Evolutionary conservation across 2,113 vertebrate species (phyloP).

Genomic region (Microtus oregoni): DNA sequence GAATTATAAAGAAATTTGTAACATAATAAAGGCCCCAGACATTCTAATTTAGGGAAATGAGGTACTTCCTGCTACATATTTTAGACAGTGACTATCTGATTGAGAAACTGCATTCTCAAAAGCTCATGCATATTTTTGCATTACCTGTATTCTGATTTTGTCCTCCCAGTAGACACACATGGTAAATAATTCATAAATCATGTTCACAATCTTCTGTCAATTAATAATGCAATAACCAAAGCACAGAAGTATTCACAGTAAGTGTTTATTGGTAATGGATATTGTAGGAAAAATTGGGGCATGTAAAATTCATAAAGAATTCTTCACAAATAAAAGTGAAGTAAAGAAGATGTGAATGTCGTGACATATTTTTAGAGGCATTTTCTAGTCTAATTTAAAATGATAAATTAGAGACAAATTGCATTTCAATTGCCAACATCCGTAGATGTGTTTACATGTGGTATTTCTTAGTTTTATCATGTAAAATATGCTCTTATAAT

Average conservation of each 20-base stretch:
- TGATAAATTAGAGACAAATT: not conserved
- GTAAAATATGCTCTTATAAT: not conserved
- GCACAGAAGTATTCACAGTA: constrained; percentile 58
- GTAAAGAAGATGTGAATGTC: not conserved
- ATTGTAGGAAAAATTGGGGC: constrained; percentile 47
- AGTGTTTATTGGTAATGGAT: constrained; percentile 62
- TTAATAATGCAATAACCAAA: constrained; percentile 80
- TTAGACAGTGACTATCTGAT: not conserved
- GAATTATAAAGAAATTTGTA: not conserved
- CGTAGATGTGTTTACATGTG: not conserved
- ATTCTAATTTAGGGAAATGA: not conserved
- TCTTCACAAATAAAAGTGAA: constrained; percentile 9
- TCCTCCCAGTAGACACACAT: not conserved
- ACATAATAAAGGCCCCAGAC: not conserved
- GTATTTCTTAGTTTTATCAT: not conserved
- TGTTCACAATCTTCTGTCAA: constrained; percentile 60
- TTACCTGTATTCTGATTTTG: constrained; percentile 44
- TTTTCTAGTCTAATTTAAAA: constrained; percentile 34
- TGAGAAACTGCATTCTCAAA: not conserved
- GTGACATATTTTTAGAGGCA: not conserved
- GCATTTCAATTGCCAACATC: not conserved
- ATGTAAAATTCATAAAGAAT: constrained; percentile 30
- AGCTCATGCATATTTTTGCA: constrained; percentile 38
- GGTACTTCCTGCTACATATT: not conserved
- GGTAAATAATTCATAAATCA: constrained; percentile 75